Conservation (phyloP, 1,140 invertebrate species). For the Orchestia grillus region DNA sequence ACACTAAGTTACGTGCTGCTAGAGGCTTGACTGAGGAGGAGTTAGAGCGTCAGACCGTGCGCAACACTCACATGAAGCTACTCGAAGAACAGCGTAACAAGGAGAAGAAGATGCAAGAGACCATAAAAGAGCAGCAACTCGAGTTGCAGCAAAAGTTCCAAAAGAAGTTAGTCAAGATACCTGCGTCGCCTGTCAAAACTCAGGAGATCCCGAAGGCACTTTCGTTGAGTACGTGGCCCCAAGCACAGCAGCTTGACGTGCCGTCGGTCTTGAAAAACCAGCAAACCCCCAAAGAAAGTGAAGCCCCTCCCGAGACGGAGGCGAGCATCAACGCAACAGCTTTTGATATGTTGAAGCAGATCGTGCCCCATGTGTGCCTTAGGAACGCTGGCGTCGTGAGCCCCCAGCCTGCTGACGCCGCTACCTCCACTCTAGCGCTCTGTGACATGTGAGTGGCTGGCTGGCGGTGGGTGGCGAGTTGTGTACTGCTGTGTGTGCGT, state of each 20-base stretch:
- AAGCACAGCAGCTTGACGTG: background rate
- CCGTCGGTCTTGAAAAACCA: background rate
- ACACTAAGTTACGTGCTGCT: background rate
- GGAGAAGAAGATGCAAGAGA: background rate
- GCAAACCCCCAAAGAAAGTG: background rate
- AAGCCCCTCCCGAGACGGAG: background rate
- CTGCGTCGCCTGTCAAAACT: background rate
- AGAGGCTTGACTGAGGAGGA: background rate
- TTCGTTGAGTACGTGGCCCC: background rate
- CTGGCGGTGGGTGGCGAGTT: background rate
- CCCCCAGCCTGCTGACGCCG: background rate
- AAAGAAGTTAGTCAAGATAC: background rate
- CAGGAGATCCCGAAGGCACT: background rate
- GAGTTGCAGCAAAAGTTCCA: background rate
- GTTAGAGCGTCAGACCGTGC: background rate
- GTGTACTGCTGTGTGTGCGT: background rate
- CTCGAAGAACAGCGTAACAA: background rate
- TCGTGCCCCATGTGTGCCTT: background rate
- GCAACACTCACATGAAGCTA: background rate
- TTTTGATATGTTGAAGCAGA: background rate
- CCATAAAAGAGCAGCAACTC: conserved; percentile 8
- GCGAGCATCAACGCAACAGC: background rate
- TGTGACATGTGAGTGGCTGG: background rate
- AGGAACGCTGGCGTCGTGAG: conserved; percentile 57
- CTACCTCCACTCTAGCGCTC: background rate